Evolutionary conservation across 1,140 invertebrate species (phyloP).

Genomic region (Harpegnathos saltator): DNA sequence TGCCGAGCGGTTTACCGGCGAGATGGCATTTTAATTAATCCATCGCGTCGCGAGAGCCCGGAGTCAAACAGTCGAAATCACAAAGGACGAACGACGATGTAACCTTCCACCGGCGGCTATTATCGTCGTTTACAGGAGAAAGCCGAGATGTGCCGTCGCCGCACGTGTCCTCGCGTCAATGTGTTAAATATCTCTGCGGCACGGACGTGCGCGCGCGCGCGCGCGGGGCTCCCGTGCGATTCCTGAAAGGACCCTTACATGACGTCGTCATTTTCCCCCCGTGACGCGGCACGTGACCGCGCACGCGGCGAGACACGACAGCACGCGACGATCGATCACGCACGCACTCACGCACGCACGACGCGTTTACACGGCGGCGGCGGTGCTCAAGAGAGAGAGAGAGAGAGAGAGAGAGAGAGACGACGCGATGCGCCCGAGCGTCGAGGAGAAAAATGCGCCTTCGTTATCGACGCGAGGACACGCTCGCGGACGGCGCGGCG

Average conservation of each 20-base stretch:
- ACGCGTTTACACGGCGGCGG: not conserved
- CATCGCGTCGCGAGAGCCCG: no score
- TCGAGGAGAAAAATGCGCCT: slow-evolving; percentile 33
- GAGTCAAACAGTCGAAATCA: not conserved
- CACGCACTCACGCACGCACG: slow-evolving; percentile 71
- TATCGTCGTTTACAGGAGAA: not conserved
- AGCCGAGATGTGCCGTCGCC: not conserved
- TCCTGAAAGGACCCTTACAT: slow-evolving; percentile 69
- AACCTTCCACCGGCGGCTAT: not conserved
- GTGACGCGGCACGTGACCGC: slow-evolving; percentile 74
- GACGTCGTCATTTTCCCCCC: slow-evolving; percentile 60
- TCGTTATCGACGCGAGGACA: slow-evolving; percentile 47
- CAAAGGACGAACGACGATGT: not conserved
- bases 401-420: no score
- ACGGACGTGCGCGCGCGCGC: no score
- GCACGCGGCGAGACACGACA: slow-evolving; percentile 72
- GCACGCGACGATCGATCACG: slow-evolving; percentile 74
- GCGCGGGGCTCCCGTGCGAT: slow-evolving; percentile 23
- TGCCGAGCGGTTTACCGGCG: no score
- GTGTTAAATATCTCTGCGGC: slow-evolving; percentile 15
- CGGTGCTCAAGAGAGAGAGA: not conserved
- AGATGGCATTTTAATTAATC: no score
- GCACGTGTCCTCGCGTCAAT: not conserved
- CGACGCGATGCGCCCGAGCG: not conserved
- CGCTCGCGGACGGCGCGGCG: slow-evolving; percentile 14